phyloP scores from a whole-genome alignment of 2,888 invertebrate genomes.

The Seladonia tumulorum region DNA sequence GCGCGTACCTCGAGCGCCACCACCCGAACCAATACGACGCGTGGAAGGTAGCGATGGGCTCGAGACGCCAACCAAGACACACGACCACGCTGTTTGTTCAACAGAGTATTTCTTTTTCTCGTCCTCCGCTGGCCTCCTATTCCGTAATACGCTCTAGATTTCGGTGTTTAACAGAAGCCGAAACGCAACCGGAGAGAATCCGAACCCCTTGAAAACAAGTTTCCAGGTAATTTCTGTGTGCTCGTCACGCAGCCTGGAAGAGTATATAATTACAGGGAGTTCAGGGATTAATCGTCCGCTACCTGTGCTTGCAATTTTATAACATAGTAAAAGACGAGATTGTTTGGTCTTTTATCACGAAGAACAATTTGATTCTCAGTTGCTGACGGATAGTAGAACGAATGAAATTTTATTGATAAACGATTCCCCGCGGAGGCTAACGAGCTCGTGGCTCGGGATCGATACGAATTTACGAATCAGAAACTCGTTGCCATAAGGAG shows the following conservation, averaged over 20 bases:
- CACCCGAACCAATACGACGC: conserved; percentile 48
- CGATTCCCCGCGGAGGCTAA: background rate
- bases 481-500: background rate
- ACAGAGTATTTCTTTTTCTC: background rate
- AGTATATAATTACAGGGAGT: background rate
- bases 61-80: background rate
- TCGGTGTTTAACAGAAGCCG: background rate
- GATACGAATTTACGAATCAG: background rate
- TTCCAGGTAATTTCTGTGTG: background rate
- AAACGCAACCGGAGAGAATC: background rate
- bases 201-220: background rate
- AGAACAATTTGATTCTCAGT: background rate
- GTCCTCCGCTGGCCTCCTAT: background rate
- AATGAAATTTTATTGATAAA: background rate
- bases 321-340: too few relatives aligned
- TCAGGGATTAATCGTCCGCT: background rate
- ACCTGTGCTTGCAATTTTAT: background rate
- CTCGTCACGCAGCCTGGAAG: background rate
- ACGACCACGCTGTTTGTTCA: background rate
- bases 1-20: conserved; percentile 55
- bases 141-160: too few relatives aligned
- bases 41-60: conserved; percentile 34
- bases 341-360: too few relatives aligned
- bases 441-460: background rate
- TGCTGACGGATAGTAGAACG: background rate